Evolutionary conservation across 1,140 invertebrate genomes (phyloP).

Genomic region (Drosophila simulans): DNA sequence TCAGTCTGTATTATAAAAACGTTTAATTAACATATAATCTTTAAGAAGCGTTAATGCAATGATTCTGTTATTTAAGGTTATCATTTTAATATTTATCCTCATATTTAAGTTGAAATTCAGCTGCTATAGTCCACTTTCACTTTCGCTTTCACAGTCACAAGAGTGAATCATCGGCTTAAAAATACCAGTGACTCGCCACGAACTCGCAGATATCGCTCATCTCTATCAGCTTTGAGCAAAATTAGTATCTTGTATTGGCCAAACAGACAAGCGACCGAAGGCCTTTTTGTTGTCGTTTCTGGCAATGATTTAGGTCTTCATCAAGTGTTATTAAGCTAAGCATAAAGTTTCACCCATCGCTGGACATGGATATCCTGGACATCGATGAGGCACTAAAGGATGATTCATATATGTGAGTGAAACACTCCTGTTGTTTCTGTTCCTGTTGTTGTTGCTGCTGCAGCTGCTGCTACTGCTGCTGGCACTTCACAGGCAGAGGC

Average conservation of each 20-base stretch:
- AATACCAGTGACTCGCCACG: constrained; percentile 18
- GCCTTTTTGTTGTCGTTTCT: constrained; percentile 44
- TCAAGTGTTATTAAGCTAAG: constrained; percentile 41
- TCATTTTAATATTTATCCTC: background rate
- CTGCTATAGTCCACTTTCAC: background rate
- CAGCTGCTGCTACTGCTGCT: background rate
- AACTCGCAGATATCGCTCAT: constrained; percentile 6
- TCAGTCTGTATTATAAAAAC: background rate
- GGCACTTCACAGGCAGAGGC: background rate
- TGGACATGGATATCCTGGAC: constrained; percentile 82
- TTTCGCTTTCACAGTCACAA: background rate
- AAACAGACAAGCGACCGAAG: constrained; percentile 38
- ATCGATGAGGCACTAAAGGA: constrained; percentile 83
- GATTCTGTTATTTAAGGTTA: background rate
- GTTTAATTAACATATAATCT: background rate
- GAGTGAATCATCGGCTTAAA: constrained; percentile 11
- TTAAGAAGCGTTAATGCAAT: background rate
- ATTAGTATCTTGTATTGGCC: constrained; percentile 50
- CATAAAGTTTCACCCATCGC: constrained; percentile 30
- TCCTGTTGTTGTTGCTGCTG: constrained; percentile 15
- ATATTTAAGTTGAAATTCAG: background rate
- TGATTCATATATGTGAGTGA: constrained; percentile 84
- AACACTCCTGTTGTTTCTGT: constrained; percentile 22
- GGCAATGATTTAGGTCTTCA: constrained; percentile 44
- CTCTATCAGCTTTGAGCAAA: constrained; percentile 39